A percentile compares a stretch with the other conserved stretches of the same genome.
Conservation (phyloP, 1,140 invertebrate species). For the Tenebrio molitor region DNA sequence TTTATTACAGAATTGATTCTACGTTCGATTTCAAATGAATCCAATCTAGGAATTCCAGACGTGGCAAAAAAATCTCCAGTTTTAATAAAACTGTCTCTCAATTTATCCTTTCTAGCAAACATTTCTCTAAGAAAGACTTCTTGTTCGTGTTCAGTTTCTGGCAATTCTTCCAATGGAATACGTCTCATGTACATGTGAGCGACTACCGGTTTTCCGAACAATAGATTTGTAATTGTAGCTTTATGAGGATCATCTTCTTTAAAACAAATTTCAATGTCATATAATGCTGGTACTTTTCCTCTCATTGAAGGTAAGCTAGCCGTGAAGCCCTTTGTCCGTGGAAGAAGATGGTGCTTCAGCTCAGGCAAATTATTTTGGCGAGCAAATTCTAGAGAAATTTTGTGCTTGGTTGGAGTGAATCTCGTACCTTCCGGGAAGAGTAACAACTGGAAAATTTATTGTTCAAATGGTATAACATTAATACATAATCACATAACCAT, state of each 20-base stretch:
- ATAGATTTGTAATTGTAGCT: slow-evolving; percentile 85
- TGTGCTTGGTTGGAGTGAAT: slow-evolving; percentile 90
- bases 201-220: slow-evolving; percentile 82
- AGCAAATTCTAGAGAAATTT: slow-evolving; percentile 90
- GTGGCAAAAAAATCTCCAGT: slow-evolving; percentile 87
- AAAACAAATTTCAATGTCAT: slow-evolving; percentile 88
- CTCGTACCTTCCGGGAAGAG: slow-evolving; percentile 96
- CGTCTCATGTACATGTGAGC: slow-evolving; percentile 86
- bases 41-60: slow-evolving; percentile 76
- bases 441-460: slow-evolving; percentile 80
- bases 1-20: slow-evolving; percentile 80
- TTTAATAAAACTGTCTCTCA: slow-evolving; percentile 84
- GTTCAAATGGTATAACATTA: no score
- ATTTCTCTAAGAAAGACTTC: slow-evolving; percentile 86
- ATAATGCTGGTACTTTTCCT: slow-evolving; percentile 85
- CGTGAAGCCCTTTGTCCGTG: slow-evolving; percentile 93
- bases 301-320: slow-evolving; percentile 80
- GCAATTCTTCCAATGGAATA: slow-evolving; percentile 85
- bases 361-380: slow-evolving; percentile 86
- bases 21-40: slow-evolving; percentile 70
- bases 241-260: slow-evolving; percentile 74
- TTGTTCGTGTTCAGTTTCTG: slow-evolving; percentile 82
- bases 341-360: slow-evolving; percentile 92
- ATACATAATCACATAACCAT: no score
- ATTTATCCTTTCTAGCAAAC: slow-evolving; percentile 86